phyloP scores from a whole-genome alignment of 92 coral and sea anemone genomes.

The Metridium senile region DNA sequence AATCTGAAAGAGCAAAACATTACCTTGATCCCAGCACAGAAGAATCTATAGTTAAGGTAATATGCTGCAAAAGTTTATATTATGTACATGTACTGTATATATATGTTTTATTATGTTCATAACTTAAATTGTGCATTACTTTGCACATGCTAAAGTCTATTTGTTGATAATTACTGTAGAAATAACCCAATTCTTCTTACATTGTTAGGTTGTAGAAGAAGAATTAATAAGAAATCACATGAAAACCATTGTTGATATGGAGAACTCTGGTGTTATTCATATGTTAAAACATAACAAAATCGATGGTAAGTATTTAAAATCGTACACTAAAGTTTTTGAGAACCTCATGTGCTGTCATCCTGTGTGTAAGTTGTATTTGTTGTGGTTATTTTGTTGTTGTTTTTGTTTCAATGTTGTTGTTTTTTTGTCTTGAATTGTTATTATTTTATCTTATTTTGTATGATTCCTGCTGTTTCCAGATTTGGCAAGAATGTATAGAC shows the following conservation, averaged over 20 bases:
- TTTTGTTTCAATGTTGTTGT: too few species aligned
- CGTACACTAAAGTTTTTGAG: too few species aligned
- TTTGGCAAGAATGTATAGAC: constrained; percentile 93
- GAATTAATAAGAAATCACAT: constrained; percentile 95
- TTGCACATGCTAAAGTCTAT: too few species aligned
- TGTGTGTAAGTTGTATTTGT: too few species aligned
- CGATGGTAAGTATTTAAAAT: constrained; percentile 69
- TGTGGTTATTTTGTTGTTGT: too few species aligned
- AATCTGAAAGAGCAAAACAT: constrained; percentile 97
- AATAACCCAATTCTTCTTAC: too few species aligned
- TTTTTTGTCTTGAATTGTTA: not conserved
- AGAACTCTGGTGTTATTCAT: constrained; percentile 96
- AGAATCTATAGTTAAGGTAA: constrained; percentile 93
- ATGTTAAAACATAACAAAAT: constrained; percentile 98
- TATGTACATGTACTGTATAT: not conserved
- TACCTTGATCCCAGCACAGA: constrained; percentile 96
- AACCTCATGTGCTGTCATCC: too few species aligned
- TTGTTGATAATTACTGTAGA: too few species aligned
- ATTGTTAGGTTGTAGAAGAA: constrained; percentile 86
- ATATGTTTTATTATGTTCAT: too few species aligned
- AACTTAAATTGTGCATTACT: too few species aligned
- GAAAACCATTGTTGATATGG: constrained; percentile 99
- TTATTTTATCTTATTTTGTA: too few species aligned
- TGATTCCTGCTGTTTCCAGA: constrained; percentile 34
- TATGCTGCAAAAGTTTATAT: not conserved